Base-by-base conservation (phyloP, 2,797 vertebrate species). In the Simalia tracyae region DNA sequence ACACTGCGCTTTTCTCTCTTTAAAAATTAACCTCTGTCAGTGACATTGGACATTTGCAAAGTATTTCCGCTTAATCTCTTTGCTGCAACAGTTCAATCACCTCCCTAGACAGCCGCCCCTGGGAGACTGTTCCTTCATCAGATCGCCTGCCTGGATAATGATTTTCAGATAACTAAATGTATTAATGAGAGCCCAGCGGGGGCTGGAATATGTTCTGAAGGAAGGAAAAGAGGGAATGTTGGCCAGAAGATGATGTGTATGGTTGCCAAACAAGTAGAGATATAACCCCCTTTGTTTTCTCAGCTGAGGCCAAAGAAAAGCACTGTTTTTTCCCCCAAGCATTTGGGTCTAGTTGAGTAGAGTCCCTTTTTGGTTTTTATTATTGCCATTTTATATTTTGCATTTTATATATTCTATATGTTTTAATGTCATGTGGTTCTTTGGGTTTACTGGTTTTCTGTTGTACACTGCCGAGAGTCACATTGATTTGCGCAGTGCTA, bases 91-190 rank as follows among this genome's bases (percentile, higher is more conserved):
- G 1, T 59, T 4, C 93, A 96, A 94, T 94, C 93, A 94, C 94
- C 94, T 95, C 96, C 60, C 59, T 96, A 93, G 95, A 90, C 93
- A 95, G 90, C 93, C 60, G 72, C 93, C 94, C 94, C 90, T 92
- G 95, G 94, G 95, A 96, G 93, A 90, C 93, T 11, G 1, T 63
- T 42, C 95, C 94, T 89, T 84, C 68, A 5, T 92, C 60, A 94
- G 94, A 88, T 9, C 57, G 96, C 93, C 94, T 93, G 95, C 93
- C 92, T 50, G 86, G 31, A 91, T 95, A 94, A 96, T 92, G 94
- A 93, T 85, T 92, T 94, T 93, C 93, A 90, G 94, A 96, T 95
- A 96, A 95, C 85, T 88, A 89, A 95, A 96, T 96, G 93, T 96
- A 94, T 96, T 97, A 96, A 97, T 96, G 96, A 94, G 95, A 87